Percentiles rank a stretch among this genome's conserved stretches.
Evolutionary conservation across 2,797 vertebrate genomes (phyloP).

Genomic region (Mycteria americana): DNA sequence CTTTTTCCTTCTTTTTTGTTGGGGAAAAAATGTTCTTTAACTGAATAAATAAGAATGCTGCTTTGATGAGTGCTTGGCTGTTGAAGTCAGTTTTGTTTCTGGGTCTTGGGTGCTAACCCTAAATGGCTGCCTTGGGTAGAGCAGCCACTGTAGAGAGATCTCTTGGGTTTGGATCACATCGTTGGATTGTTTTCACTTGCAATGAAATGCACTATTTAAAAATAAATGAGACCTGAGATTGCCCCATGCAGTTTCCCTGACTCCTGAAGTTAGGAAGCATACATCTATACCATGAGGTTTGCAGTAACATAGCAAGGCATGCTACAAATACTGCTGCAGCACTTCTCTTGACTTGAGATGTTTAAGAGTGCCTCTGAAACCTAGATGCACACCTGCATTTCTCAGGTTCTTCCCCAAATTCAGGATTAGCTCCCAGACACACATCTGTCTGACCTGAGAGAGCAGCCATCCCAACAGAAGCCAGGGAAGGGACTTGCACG

Average conservation of each 20-base stretch:
- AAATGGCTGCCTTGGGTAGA: neutral
- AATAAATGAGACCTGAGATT: neutral
- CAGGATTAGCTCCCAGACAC: neutral
- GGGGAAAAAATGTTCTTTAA: neutral
- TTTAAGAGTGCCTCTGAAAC: no score
- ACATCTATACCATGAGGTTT: rapidly evolving
- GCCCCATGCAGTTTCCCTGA: neutral
- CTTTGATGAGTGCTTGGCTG: neutral
- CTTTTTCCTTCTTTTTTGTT: neutral
- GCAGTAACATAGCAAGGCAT: rapidly evolving
- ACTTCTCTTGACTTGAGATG: neutral
- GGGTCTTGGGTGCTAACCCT: neutral
- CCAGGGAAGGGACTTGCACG: neutral
- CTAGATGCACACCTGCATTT: neutral
- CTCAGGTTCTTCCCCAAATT: neutral
- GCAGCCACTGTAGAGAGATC: neutral
- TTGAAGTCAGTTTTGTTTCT: neutral
- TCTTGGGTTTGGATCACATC: neutral
- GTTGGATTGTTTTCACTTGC: neutral
- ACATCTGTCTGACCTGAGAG: neutral
- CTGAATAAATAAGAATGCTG: neutral
- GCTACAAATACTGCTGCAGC: neutral
- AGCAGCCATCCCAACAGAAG: rapidly evolving
- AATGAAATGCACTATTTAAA: neutral
- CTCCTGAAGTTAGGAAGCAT: neutral